Conservation (phyloP, 2,888 invertebrate species). For the Drosophila putrida region DNA sequence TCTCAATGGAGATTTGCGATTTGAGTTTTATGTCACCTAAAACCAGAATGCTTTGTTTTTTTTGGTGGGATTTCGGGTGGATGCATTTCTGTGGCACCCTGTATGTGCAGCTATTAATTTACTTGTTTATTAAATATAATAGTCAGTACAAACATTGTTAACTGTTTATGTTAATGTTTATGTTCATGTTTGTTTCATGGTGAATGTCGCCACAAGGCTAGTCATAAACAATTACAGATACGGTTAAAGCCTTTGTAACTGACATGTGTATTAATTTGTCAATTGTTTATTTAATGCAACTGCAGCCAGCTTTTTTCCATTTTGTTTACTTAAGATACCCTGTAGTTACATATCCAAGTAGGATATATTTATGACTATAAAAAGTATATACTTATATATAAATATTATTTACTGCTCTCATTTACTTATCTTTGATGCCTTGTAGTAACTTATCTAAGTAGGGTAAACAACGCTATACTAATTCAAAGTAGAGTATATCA, state of each 20-base stretch:
- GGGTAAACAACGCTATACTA: background rate
- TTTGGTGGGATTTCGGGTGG: too few species aligned
- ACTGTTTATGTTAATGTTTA: background rate
- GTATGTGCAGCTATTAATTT: constrained; percentile 4
- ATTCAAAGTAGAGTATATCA: too few species aligned
- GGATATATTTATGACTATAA: background rate
- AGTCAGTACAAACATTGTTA: background rate
- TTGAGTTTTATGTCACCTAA: too few species aligned
- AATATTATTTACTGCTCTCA: too few species aligned
- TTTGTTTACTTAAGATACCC: constrained; percentile 10
- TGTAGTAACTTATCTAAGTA: too few species aligned
- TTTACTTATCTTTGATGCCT: too few species aligned
- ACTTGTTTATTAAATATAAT: constrained; percentile 20
- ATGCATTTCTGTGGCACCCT: too few species aligned
- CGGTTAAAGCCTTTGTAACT: constrained; percentile 32
- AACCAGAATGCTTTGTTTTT: too few species aligned
- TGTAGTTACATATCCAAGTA: background rate
- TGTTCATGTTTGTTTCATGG: constrained; percentile 2
- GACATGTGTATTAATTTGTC: constrained; percentile 56
- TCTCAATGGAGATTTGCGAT: too few species aligned
- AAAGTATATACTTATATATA: background rate
- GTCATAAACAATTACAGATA: constrained; percentile 21
- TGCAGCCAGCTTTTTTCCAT: constrained; percentile 3
- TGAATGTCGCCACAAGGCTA: constrained; percentile 1
- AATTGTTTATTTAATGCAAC: background rate